Evolutionary conservation across 2,797 vertebrate genomes (phyloP).

Genomic region (Aldrovandia affinis): DNA sequence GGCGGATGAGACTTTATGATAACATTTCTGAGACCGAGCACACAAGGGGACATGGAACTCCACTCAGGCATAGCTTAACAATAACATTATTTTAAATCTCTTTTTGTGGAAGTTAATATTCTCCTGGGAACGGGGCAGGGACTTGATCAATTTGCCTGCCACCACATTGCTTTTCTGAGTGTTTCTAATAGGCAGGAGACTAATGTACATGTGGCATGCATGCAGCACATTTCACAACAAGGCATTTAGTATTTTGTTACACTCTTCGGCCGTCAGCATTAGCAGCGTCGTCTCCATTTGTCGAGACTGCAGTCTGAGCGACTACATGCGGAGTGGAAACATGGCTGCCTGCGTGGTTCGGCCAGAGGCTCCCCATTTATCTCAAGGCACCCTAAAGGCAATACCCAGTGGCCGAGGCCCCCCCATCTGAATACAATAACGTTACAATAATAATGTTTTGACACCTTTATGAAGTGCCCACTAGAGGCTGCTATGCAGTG

Average conservation of each 20-base stretch:
- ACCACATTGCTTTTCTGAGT: neutral
- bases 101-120: neutral
- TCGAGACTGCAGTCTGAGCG: no score
- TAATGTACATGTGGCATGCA: neutral
- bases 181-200: neutral
- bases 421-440: neutral
- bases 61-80: neutral
- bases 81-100: neutral
- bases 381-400: neutral
- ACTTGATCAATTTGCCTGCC: neutral
- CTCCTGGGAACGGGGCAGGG: neutral
- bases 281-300: neutral
- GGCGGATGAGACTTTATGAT: no score
- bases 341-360: neutral
- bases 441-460: no score
- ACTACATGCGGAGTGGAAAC: neutral
- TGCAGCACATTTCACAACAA: neutral
- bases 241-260: neutral
- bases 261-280: neutral
- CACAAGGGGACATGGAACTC: neutral
- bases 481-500: neutral
- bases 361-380: neutral
- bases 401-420: neutral
- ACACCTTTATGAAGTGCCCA: neutral
- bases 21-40: no score